These are phyloP conservation scores for Acanthoscelides obtectus DNA, from an alignment of 2,888 invertebrate species.

Conservation along the genomic window DNA sequence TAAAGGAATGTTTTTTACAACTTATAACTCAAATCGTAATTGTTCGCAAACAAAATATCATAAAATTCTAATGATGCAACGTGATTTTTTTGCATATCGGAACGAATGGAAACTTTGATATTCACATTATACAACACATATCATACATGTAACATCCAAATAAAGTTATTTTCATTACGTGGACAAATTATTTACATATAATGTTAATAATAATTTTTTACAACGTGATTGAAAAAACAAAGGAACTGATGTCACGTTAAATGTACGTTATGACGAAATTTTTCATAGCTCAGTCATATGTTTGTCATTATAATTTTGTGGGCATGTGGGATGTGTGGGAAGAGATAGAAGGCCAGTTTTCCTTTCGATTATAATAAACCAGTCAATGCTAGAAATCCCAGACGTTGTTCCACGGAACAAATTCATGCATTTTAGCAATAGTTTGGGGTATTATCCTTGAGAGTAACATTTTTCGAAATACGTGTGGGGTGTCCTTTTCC, in stretches of 20 bases:
- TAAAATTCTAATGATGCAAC: too few species aligned
- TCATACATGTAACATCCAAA: background rate
- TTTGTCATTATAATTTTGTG: background rate
- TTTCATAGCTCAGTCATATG: background rate
- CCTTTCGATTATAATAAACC: background rate
- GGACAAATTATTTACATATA: background rate
- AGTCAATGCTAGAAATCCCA: background rate
- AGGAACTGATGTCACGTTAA: background rate
- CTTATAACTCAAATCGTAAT: too few species aligned
- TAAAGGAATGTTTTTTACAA: too few species aligned
- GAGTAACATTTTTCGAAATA: too few species aligned
- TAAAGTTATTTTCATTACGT: background rate
- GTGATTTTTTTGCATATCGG: too few species aligned
- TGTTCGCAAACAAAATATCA: too few species aligned
- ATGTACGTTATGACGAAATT: background rate
- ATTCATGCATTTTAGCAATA: background rate
- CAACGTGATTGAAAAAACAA: background rate
- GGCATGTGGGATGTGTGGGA: background rate
- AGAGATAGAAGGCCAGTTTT: background rate
- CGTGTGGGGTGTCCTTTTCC: too few species aligned
- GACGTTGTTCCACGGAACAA: background rate
- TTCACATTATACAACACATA: background rate
- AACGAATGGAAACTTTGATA: too few species aligned
- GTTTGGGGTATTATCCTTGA: too few species aligned
- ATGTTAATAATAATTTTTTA: background rate